phyloP scores from a whole-genome alignment of 2,888 invertebrate species.

The Ochlodes sylvanus region DNA sequence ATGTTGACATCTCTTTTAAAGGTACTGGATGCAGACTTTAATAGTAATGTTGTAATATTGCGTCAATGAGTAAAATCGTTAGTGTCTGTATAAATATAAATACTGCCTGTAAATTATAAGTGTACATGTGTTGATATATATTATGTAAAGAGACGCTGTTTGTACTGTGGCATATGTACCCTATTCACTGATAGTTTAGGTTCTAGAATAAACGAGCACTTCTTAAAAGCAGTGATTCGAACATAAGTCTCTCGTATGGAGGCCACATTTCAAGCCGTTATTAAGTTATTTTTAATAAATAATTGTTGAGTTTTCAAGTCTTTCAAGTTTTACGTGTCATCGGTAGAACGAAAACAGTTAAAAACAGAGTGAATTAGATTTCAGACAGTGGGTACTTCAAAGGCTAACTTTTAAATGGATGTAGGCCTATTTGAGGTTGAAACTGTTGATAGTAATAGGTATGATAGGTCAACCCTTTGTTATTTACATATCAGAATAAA shows the following conservation, averaged over 20 bases:
- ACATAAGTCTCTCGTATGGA: too few species aligned
- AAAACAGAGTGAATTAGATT: too few species aligned
- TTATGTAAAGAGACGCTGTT: not conserved
- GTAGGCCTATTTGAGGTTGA: slow-evolving; percentile 3
- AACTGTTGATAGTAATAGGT: not conserved
- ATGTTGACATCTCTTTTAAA: not conserved
- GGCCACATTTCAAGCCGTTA: too few species aligned
- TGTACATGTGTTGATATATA: slow-evolving; percentile 14
- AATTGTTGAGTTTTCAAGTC: too few species aligned
- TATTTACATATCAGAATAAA: not conserved
- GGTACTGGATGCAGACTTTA: not conserved
- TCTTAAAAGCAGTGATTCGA: too few species aligned
- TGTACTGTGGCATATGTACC: not conserved
- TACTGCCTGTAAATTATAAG: slow-evolving; percentile 38
- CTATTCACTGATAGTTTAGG: too few species aligned
- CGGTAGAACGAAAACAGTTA: not conserved
- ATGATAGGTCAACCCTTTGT: not conserved
- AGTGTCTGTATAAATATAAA: slow-evolving; percentile 12
- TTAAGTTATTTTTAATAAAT: too few species aligned
- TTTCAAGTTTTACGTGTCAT: too few species aligned
- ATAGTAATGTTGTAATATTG: not conserved
- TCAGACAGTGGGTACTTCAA: too few species aligned
- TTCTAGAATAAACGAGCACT: too few species aligned
- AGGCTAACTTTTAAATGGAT: too few species aligned
- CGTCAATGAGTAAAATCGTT: not conserved